phyloP scores from a whole-genome alignment of 1,140 invertebrate genomes.

The Aphelenchoides fujianensis region DNA sequence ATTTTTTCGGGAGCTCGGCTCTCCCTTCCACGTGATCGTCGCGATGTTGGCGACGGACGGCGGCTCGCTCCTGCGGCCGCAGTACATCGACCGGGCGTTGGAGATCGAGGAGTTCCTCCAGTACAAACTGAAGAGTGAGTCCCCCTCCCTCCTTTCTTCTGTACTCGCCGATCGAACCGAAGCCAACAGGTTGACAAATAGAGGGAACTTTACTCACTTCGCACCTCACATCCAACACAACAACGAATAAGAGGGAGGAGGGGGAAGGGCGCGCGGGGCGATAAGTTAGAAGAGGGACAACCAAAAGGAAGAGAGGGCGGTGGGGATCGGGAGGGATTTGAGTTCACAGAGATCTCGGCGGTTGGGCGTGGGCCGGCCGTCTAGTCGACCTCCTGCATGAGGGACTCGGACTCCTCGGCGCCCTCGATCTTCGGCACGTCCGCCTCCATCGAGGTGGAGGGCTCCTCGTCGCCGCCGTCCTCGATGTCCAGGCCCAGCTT shows the following conservation, averaged over 20 bases:
- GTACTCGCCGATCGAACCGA: too few species aligned
- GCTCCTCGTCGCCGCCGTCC: constrained; percentile 70
- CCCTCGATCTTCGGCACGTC: constrained; percentile 76
- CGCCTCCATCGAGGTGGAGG: constrained; percentile 70
- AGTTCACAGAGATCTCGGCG: too few species aligned
- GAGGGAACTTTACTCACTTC: too few species aligned
- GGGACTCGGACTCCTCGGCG: constrained; percentile 84
- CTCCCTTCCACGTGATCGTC: constrained; percentile 58
- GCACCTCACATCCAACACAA: too few species aligned
- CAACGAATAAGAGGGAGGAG: too few species aligned
- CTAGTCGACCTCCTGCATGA: constrained; percentile 99
- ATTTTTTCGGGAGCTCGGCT: constrained; percentile 59
- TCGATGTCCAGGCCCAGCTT: constrained; percentile 83
- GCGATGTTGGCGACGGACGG: constrained; percentile 53
- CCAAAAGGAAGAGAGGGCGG: too few species aligned
- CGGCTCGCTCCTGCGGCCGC: constrained; percentile 49
- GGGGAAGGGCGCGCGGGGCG: too few species aligned
- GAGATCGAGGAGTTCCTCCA: constrained; percentile 60
- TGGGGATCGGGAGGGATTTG: too few species aligned
- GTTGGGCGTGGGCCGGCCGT: too few species aligned
- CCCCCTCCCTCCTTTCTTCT: too few species aligned
- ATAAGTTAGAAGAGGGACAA: too few species aligned
- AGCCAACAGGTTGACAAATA: too few species aligned
- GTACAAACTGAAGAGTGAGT: constrained; percentile 64
- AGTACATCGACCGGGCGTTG: constrained; percentile 58